Evolutionary conservation across 2,113 vertebrate species (phyloP).

Genomic region (Phalacrocorax carbo): DNA sequence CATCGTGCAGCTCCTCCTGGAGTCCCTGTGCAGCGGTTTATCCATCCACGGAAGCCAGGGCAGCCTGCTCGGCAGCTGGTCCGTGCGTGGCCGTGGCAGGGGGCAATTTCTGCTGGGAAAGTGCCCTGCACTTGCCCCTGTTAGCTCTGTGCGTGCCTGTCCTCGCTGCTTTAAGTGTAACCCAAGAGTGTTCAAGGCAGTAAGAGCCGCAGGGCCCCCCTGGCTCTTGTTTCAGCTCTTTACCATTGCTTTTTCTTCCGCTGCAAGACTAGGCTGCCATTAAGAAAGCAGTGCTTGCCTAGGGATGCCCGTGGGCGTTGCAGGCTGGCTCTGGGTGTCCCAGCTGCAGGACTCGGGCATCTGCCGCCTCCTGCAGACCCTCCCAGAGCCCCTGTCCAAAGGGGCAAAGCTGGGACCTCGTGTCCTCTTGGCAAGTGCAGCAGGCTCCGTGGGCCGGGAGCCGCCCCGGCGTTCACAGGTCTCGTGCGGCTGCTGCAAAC

Average conservation of each 20-base stretch:
- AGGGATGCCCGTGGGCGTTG: accelerated
- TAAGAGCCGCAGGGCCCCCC: not conserved
- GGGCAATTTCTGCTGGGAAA: not conserved
- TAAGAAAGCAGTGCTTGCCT: accelerated
- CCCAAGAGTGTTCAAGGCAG: accelerated
- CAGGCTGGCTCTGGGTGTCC: not conserved
- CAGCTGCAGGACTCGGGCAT: not conserved
- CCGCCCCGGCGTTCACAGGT: accelerated
- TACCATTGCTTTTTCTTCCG: not conserved
- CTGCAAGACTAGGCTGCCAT: accelerated
- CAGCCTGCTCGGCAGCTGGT: accelerated
- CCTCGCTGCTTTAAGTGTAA: accelerated
- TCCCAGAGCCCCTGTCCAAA: not conserved
- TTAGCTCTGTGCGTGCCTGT: accelerated
- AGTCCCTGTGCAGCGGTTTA: accelerated
- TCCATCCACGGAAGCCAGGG: not conserved
- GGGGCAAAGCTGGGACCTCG: not conserved
- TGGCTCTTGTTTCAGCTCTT: not conserved
- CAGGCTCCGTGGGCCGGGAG: not conserved
- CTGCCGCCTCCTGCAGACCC: not conserved
- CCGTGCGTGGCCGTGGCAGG: accelerated
- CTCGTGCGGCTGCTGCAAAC: not conserved
- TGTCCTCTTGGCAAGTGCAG: not conserved
- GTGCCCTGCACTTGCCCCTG: accelerated
- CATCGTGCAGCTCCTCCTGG: accelerated